Percentiles rank a stretch among this genome's conserved stretches.
Evolutionary conservation across 1,140 invertebrate genomes (phyloP).

Genomic region (Acyrthosiphon pisum): DNA sequence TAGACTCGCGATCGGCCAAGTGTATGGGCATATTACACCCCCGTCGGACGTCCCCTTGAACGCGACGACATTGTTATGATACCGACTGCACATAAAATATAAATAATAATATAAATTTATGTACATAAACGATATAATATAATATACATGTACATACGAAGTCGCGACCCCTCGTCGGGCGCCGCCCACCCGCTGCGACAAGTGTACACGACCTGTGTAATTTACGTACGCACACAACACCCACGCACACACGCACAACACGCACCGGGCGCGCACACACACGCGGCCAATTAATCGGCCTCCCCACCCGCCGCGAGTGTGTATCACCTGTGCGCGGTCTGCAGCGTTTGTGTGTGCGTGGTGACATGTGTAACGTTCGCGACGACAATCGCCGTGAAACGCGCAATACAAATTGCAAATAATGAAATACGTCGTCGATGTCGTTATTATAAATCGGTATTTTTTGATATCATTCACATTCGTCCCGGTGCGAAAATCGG

Average conservation of each 20-base stretch:
- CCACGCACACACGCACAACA: no score
- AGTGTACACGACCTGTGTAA: conserved; percentile 2
- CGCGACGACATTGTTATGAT: no score
- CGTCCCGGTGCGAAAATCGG: not conserved
- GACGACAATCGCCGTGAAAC: not conserved
- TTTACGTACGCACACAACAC: conserved; percentile 13
- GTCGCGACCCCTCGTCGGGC: not conserved
- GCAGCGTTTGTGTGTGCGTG: not conserved
- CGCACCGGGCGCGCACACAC: not conserved
- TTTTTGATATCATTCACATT: not conserved
- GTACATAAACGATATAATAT: not conserved
- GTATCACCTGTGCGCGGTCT: not conserved
- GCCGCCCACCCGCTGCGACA: not conserved
- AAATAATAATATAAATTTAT: not conserved
- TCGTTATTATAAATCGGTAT: not conserved
- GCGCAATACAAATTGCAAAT: not conserved
- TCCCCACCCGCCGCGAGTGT: not conserved
- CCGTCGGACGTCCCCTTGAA: not conserved
- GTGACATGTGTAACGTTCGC: not conserved
- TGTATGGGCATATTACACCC: no score
- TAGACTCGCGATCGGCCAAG: no score
- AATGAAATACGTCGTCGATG: not conserved
- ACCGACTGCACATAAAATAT: not conserved
- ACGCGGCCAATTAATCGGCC: not conserved
- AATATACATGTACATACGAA: not conserved